Evolutionary conservation across 1,140 invertebrate species (phyloP).

Genomic region (Drosophila truncata): DNA sequence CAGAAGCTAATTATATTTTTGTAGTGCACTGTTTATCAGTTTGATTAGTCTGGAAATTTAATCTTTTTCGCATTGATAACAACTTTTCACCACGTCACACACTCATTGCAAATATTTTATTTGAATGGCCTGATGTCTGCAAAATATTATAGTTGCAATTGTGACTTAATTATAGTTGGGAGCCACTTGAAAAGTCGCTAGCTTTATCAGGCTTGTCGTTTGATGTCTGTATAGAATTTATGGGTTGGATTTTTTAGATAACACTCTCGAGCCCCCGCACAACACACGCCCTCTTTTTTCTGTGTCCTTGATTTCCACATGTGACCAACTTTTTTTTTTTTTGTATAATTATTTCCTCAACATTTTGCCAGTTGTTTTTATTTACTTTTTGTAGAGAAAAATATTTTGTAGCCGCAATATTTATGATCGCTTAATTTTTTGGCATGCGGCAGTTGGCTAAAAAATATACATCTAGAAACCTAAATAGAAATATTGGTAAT

Average conservation of each 20-base stretch:
- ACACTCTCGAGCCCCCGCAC: conserved; percentile 33
- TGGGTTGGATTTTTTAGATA: conserved; percentile 45
- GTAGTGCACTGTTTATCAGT: conserved; percentile 4
- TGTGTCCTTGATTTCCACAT: conserved; percentile 37
- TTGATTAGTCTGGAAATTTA: conserved; percentile 16
- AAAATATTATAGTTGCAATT: conserved; percentile 6
- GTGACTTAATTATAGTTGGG: background rate
- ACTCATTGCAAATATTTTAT: background rate
- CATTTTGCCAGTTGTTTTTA: conserved; percentile 7
- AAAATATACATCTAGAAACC: background rate
- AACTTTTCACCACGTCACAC: conserved; percentile 2
- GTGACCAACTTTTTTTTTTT: conserved; percentile 27
- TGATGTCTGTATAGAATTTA: conserved; percentile 15
- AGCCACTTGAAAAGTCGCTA: conserved; percentile 1
- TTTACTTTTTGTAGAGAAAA: conserved; percentile 9
- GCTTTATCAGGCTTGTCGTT: conserved; percentile 16
- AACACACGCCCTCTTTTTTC: conserved; percentile 33
- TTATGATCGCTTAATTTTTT: conserved; percentile 31
- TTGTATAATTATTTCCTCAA: conserved; percentile 2
- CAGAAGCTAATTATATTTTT: background rate
- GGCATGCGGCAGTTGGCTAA: conserved; percentile 51
- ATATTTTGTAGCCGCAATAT: conserved; percentile 13
- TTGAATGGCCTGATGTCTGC: conserved; percentile 12
- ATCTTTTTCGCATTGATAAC: conserved; percentile 17
- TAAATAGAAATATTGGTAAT: conserved; percentile 39